Evolutionary conservation across 2,113 vertebrate genomes (phyloP), one percentile per base, ranked within the genome.

Genomic region (Mastomys coucha): DNA sequence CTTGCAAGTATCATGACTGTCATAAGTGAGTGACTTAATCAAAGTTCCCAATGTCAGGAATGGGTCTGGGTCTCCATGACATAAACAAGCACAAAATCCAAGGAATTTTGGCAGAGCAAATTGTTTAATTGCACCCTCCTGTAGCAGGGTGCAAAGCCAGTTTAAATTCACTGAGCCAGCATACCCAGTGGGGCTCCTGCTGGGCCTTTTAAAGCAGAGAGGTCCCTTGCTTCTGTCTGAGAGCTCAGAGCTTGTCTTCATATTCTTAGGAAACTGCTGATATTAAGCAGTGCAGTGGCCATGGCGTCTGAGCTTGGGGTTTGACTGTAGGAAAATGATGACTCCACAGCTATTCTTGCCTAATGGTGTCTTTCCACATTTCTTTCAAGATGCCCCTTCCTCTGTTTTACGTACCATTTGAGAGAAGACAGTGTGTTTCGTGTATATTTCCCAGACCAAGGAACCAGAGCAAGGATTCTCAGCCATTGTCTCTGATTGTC

Each of bases 241-340:
- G 14, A 31, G 24, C 13, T 45, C 58, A 85, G 58, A 65, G 58
- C n/a, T 42, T 0, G 81, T 14, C 58, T 39, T 85, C 58, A 31
- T 14, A 45, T 42, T 85, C 53, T 85, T 36, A 42, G 22, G 53
- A 60, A 7, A 65, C n/a, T 10, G 26, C n/a, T 16, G 2, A 0
- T 45, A 17, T 10, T 31, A 65, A 85, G 20, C 58, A 63, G n/a
- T 11, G 13, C 24, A 65, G 58, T 45, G 56, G 12, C n/a, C 39
- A 11, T 31, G 24, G 58, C 1, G 0, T 42, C 51, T 31, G n/a
- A 5, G n/a, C n/a, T 10, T 17, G 9, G 24, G 28, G 10, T 63
- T 63, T 85, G 81, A 65, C 2, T 0, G 6, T 31, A 63, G 24
- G 58, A 65, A 19, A 45, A 63, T 31, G 58, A 39, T 31, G 14